A percentile compares a stretch with the other conserved stretches of the same genome.
These are phyloP conservation scores for Poeciliopsis turrubarensis DNA, from an alignment of 2,113 vertebrate species.

Conservation along the genomic window DNA sequence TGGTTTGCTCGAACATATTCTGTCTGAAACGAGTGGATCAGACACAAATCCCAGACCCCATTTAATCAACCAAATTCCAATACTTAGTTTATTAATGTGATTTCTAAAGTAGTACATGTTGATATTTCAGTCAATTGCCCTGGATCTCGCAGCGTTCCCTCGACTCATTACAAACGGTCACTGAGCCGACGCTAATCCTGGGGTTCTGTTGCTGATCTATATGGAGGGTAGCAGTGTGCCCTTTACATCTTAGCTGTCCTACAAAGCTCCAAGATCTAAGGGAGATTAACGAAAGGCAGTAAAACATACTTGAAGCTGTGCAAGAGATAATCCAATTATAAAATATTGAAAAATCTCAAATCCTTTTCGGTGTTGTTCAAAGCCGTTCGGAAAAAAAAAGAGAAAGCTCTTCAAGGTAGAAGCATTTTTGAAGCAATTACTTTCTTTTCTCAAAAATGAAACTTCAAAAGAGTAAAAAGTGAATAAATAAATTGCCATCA, in stretches of 20 bases:
- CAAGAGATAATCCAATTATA: background rate
- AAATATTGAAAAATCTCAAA: background rate
- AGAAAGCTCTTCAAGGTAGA: background rate
- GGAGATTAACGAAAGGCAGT: background rate
- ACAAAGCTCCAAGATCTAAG: background rate
- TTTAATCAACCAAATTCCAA: background rate
- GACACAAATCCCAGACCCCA: background rate
- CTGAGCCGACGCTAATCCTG: background rate
- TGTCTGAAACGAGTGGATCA: background rate
- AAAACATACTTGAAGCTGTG: background rate
- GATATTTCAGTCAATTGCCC: background rate
- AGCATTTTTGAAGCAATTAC: background rate
- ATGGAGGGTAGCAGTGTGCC: background rate
- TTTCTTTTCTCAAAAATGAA: background rate
- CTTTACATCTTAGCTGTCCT: background rate
- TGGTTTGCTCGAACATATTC: background rate
- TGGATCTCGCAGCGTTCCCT: background rate
- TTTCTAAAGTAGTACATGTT: background rate
- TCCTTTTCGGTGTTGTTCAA: background rate
- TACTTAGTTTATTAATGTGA: background rate
- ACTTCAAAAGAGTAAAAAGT: background rate
- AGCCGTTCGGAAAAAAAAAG: background rate
- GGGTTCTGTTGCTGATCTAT: background rate
- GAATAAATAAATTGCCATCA: background rate
- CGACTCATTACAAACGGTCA: background rate